These are phyloP conservation scores for Diachasmimorpha longicaudata DNA, from an alignment of 1,140 invertebrate genomes.

Conservation along the genomic window DNA sequence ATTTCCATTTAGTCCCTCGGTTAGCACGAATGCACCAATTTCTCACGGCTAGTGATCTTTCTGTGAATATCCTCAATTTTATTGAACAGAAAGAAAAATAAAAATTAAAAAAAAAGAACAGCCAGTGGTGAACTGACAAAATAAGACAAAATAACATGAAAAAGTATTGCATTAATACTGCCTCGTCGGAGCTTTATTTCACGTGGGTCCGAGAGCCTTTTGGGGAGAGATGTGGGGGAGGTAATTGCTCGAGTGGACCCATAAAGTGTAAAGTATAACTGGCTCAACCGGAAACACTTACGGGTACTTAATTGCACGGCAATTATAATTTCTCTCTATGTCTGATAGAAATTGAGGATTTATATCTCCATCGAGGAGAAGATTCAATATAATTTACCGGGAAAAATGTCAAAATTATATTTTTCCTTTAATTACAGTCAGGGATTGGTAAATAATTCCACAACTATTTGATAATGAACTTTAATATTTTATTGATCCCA, in stretches of 20 bases:
- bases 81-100: no score
- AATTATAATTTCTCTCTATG: not conserved
- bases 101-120: not conserved
- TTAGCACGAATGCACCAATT: slow-evolving; percentile 13
- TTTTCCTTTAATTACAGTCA: no score
- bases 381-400: no score
- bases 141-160: no score
- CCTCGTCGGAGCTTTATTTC: not conserved
- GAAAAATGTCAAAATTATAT: no score
- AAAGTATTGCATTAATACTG: not conserved
- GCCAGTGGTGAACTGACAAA: no score
- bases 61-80: not conserved
- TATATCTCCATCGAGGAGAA: no score
- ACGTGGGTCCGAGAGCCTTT: not conserved
- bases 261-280: not conserved
- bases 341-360: not conserved
- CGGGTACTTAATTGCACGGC: not conserved
- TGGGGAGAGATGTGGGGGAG: not conserved
- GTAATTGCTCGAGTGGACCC: slow-evolving; percentile 1
- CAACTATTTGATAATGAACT: no score
- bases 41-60: slow-evolving; percentile 6
- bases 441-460: no score
- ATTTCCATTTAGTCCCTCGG: not conserved
- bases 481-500: no score
- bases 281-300: slow-evolving; percentile 1